A percentile compares a stretch with the other conserved stretches of the same genome.
Conservation (phyloP, 2,113 vertebrate genomes). For the Daboia siamensis region DNA sequence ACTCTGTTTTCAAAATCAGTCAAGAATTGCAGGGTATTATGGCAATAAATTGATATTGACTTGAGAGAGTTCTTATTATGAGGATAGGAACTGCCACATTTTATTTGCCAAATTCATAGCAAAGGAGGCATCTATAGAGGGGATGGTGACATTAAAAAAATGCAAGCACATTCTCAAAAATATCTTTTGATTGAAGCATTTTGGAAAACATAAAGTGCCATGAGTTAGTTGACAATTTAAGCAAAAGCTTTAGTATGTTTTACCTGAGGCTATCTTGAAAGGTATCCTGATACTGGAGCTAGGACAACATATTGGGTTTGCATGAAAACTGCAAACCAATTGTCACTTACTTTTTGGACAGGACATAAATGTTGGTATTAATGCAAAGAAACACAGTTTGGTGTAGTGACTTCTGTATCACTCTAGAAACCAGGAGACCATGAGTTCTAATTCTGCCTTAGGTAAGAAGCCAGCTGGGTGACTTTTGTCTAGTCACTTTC, state of each 20-base stretch:
- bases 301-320: not conserved
- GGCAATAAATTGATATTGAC: not conserved
- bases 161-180: not conserved
- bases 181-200: not conserved
- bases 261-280: not conserved
- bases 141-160: not conserved
- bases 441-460: not conserved
- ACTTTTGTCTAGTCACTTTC: not conserved
- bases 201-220: not conserved
- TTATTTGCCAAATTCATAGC: not conserved
- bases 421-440: not conserved
- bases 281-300: not conserved
- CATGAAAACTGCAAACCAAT: not conserved
- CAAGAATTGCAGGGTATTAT: not conserved
- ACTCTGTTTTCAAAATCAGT: not conserved
- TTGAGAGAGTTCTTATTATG: not conserved
- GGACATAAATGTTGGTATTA: not conserved
- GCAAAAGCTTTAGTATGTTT: not conserved
- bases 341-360: not conserved
- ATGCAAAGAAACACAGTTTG: not conserved
- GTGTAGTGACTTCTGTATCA: not conserved
- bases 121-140: not conserved
- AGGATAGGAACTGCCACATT: not conserved
- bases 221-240: not conserved
- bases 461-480: not conserved